Conservation (phyloP, 2,797 vertebrate species). For the Thalassophryne amazonica region DNA sequence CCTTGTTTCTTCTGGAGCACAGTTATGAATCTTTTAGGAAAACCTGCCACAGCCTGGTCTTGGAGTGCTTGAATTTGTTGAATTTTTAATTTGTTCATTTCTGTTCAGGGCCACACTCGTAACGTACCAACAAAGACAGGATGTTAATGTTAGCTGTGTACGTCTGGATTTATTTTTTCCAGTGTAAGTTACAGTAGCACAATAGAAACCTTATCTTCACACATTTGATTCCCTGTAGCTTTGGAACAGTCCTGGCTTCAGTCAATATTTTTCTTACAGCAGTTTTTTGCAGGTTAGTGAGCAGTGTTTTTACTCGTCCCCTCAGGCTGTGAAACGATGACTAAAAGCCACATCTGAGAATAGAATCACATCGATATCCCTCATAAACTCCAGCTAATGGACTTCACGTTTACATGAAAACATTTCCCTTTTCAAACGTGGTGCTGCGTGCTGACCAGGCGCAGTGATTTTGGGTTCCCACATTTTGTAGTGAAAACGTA, state of each 20-base stretch:
- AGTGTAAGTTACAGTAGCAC: too few species aligned
- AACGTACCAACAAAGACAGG: slow-evolving; percentile 8
- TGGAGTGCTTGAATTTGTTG: slow-evolving; percentile 45
- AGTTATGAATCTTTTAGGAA: slow-evolving; percentile 75
- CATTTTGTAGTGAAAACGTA: neutral
- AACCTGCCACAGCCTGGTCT: slow-evolving; percentile 47
- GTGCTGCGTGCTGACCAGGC: neutral
- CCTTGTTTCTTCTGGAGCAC: slow-evolving; percentile 47
- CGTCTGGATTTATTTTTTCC: too few species aligned
- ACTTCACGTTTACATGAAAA: slow-evolving; percentile 39
- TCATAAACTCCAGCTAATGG: slow-evolving; percentile 43
- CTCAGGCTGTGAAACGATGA: slow-evolving; percentile 47
- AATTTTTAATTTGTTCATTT: slow-evolving; percentile 67
- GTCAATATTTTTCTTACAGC: slow-evolving; percentile 50
- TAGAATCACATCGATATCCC: slow-evolving; percentile 25
- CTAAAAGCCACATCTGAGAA: slow-evolving; percentile 20
- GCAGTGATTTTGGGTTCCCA: slow-evolving; percentile 5
- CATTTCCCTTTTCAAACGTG: slow-evolving; percentile 2
- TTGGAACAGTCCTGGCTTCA: slow-evolving; percentile 17
- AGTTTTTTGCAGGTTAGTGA: slow-evolving; percentile 27
- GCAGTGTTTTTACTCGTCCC: slow-evolving; percentile 37
- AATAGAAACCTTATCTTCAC: neutral
- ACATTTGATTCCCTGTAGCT: slow-evolving; percentile 24
- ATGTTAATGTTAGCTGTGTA: slow-evolving; percentile 4
- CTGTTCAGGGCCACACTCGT: slow-evolving; percentile 1